Evolutionary conservation across 1,140 invertebrate genomes (phyloP).

Genomic region (Latrodectus geometricus): DNA sequence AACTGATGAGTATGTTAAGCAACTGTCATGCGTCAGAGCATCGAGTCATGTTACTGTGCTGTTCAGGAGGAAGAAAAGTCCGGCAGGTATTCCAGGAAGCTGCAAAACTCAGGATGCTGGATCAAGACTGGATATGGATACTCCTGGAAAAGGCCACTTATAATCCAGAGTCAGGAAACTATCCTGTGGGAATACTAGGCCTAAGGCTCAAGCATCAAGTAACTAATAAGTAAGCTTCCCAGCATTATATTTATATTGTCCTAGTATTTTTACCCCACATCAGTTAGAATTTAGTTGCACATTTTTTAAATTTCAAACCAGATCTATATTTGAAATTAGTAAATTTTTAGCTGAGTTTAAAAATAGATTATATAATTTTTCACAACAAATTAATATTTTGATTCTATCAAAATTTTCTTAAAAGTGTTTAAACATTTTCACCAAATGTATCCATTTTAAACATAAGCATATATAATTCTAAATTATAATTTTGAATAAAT

Average conservation of each 20-base stretch:
- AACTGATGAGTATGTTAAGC: constrained; percentile 40
- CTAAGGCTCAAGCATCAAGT: constrained; percentile 38
- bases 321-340: too few relatives aligned
- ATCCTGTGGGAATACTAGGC: constrained; percentile 39
- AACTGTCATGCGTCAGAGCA: constrained; percentile 2
- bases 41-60: constrained; percentile 45
- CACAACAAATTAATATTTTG: too few relatives aligned
- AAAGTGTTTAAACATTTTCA: too few relatives aligned
- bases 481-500: too few relatives aligned
- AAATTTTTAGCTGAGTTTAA: too few relatives aligned
- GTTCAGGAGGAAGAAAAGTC: constrained; percentile 23
- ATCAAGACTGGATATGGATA: constrained; percentile 56
- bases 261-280: too few relatives aligned
- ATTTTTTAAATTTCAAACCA: too few relatives aligned
- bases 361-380: too few relatives aligned
- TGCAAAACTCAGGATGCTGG: constrained; percentile 29
- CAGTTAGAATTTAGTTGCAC: too few relatives aligned
- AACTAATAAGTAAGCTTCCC: constrained; percentile 32
- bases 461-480: too few relatives aligned
- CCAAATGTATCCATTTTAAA: too few relatives aligned
- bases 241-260: background rate
- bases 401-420: too few relatives aligned
- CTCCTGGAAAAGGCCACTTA: constrained; percentile 26
- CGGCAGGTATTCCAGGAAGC: constrained; percentile 50
- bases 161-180: constrained; percentile 48